phyloP scores from a whole-genome alignment of 2,113 vertebrate species.

The Rhea pennata region DNA sequence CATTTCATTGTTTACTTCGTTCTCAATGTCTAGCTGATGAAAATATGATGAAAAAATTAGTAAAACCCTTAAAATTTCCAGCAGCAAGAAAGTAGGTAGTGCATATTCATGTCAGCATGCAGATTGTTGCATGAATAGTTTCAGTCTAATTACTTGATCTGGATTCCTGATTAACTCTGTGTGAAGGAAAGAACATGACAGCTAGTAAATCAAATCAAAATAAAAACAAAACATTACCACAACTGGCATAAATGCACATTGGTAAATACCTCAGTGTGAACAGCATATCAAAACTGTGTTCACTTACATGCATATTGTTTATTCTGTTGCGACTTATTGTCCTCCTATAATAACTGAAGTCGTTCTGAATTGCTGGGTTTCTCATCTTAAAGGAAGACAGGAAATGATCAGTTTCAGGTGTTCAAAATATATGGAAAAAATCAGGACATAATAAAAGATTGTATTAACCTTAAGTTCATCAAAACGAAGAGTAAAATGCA shows the following conservation, averaged over 20 bases:
- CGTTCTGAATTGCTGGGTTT: conserved; percentile 97
- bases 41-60: conserved; percentile 46
- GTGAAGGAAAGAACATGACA: not conserved
- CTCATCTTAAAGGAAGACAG: conserved; percentile 85
- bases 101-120: not conserved
- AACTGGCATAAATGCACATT: not conserved
- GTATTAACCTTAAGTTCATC: conserved; percentile 94
- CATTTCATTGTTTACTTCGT: conserved; percentile 99
- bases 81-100: not conserved
- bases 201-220: not conserved
- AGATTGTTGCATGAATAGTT: not conserved
- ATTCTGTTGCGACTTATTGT: conserved; percentile 96
- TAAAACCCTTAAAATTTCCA: not conserved
- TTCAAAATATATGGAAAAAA: not conserved
- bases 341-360: conserved; percentile 97
- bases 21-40: conserved; percentile 93
- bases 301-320: conserved; percentile 98
- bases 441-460: not conserved
- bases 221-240: not conserved
- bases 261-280: not conserved
- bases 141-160: not conserved
- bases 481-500: conserved; percentile 98
- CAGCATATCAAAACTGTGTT: not conserved
- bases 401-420: not conserved
- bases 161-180: not conserved